Conservation (phyloP, 2,797 vertebrate species). For the Hapalemur alaotrensis region DNA sequence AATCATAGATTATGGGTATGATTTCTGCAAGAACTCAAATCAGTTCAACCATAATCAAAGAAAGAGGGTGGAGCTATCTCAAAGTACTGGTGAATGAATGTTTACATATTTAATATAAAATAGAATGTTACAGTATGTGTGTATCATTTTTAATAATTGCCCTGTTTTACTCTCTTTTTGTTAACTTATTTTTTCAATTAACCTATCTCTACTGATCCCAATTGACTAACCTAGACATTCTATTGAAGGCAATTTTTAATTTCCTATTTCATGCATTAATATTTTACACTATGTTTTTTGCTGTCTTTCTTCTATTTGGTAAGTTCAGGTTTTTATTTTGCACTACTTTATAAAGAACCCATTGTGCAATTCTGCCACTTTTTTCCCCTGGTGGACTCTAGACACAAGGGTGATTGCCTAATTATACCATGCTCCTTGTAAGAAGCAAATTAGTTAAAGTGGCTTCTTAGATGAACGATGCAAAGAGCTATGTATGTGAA, state of each 20-base stretch:
- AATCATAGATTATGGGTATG: background rate
- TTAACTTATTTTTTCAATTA: background rate
- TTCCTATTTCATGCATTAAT: background rate
- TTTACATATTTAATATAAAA: background rate
- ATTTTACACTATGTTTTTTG: conserved; percentile 9
- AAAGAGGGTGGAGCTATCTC: background rate
- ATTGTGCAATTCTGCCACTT: conserved; percentile 38
- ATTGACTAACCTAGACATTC: background rate
- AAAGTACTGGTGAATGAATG: background rate
- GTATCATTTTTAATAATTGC: background rate
- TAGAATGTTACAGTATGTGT: background rate
- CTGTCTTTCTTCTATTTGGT: conserved; percentile 12
- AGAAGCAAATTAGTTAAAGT: conserved; percentile 65
- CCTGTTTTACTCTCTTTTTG: background rate
- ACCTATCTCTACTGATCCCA: background rate
- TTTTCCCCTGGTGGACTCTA: background rate
- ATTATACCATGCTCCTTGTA: conserved; percentile 60
- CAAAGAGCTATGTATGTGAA: conserved; percentile 19
- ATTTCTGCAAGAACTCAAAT: conserved; percentile 27
- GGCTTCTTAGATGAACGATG: conserved; percentile 55
- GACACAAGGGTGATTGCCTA: conserved; percentile 57
- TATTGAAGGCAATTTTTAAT: background rate
- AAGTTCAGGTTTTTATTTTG: conserved; percentile 59
- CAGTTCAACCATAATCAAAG: conserved; percentile 2
- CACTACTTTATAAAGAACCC: conserved; percentile 68